Conservation (phyloP, 2,113 vertebrate genomes). For the Psittacula cyanocephala region DNA sequence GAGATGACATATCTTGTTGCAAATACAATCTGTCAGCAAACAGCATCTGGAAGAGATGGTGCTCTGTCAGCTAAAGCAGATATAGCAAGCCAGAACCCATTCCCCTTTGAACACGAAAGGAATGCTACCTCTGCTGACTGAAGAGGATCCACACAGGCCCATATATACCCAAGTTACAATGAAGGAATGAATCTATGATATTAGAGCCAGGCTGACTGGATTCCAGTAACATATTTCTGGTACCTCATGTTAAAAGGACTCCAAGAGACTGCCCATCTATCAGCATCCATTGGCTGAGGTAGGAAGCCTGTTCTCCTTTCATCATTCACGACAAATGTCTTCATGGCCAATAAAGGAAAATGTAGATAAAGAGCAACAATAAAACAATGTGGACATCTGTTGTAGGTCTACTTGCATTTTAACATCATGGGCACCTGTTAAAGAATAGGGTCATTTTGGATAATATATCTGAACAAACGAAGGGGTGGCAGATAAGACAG, state of each 20-base stretch:
- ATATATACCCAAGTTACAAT: neutral
- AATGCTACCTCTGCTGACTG: neutral
- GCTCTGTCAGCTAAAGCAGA: constrained; percentile 52
- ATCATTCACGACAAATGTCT: neutral
- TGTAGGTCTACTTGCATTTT: neutral
- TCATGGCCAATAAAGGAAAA: neutral
- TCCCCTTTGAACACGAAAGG: neutral
- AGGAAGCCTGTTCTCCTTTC: neutral
- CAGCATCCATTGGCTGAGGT: neutral
- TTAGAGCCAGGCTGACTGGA: neutral
- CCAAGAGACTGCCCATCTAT: neutral
- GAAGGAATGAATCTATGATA: neutral
- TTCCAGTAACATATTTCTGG: neutral
- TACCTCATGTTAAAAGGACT: neutral
- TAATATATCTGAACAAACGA: neutral
- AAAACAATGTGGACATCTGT: neutral
- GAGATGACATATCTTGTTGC: constrained; percentile 47
- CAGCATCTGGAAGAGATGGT: constrained; percentile 40
- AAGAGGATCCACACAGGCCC: neutral
- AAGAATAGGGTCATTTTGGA: neutral
- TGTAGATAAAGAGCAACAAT: neutral
- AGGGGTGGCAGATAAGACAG: neutral
- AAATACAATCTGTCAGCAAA: constrained; percentile 56
- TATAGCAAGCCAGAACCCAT: neutral
- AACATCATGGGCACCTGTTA: neutral